Evolutionary conservation across 2,888 invertebrate species (phyloP).

Genomic region (Geotrupes spiniger): DNA sequence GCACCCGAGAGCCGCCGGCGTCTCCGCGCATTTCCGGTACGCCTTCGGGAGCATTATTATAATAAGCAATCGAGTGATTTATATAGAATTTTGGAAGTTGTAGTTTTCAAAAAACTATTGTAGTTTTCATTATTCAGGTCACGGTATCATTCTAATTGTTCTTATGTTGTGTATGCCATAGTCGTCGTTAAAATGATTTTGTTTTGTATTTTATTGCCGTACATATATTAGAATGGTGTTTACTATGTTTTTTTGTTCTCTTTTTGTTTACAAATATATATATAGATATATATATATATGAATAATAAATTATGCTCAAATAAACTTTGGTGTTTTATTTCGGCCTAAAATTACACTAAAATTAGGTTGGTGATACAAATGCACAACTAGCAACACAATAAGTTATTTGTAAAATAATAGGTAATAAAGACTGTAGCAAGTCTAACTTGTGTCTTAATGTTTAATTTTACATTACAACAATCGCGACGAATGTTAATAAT

Average conservation of each 20-base stretch:
- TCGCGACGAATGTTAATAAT: no score
- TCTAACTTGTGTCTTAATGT: no score
- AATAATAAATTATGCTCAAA: conserved; percentile 21
- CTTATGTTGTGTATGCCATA: conserved; percentile 3
- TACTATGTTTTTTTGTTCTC: conserved; percentile 6
- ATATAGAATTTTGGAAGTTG: conserved; percentile 21
- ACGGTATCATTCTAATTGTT: not conserved
- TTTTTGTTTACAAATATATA: conserved; percentile 10
- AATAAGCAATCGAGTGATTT: conserved; percentile 41
- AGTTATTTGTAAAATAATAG: no score
- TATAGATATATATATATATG: no score
- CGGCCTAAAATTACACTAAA: no score
- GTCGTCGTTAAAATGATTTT: not conserved
- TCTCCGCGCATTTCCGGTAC: not conserved
- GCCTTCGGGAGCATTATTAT: no score
- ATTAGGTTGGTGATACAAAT: no score
- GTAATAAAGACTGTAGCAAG: no score
- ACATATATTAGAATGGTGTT: conserved; percentile 12
- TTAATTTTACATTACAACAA: no score
- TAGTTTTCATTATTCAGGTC: no score
- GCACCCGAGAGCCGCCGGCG: not conserved
- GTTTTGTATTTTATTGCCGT: conserved; percentile 3
- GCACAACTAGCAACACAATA: no score
- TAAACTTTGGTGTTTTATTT: conserved; percentile 5
- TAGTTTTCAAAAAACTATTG: not conserved